These are phyloP conservation scores for Daboia siamensis DNA, from an alignment of 2,113 vertebrate species.

Conservation along the genomic window DNA sequence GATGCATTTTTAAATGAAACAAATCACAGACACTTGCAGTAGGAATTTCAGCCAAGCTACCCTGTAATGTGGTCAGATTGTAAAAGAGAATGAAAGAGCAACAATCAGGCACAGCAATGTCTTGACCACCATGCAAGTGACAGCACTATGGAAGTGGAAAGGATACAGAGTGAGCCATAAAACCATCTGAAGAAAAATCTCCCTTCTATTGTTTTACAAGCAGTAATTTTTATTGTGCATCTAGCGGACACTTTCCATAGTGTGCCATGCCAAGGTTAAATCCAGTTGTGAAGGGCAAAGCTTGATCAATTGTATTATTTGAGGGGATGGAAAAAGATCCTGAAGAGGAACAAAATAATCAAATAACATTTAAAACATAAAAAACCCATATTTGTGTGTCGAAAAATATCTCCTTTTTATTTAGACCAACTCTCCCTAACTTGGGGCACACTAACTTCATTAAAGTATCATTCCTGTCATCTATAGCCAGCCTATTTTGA, in stretches of 20 bases:
- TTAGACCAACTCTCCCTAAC: background rate
- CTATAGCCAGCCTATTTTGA: background rate
- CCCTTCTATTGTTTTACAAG: slow-evolving; percentile 15
- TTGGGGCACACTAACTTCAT: background rate
- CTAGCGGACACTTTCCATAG: slow-evolving; percentile 21
- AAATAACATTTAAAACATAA: background rate
- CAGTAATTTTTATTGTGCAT: background rate
- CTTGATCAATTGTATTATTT: background rate
- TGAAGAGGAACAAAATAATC: background rate
- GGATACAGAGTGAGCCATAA: slow-evolving; percentile 7
- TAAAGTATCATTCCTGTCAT: background rate
- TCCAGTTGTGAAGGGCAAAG: background rate
- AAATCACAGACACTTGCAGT: accelerated
- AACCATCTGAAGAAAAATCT: slow-evolving; percentile 19
- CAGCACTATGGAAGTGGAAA: background rate
- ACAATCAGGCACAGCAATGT: background rate
- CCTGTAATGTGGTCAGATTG: background rate
- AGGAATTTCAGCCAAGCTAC: background rate
- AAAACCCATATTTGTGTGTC: background rate
- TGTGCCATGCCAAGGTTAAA: slow-evolving; percentile 6
- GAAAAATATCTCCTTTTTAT: background rate
- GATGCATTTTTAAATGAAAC: background rate
- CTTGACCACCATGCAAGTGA: slow-evolving; percentile 9
- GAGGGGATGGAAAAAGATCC: background rate
- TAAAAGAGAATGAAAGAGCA: slow-evolving; percentile 9